Conservation (phyloP, 2,797 vertebrate genomes). For the Rhinogobio ventralis region DNA sequence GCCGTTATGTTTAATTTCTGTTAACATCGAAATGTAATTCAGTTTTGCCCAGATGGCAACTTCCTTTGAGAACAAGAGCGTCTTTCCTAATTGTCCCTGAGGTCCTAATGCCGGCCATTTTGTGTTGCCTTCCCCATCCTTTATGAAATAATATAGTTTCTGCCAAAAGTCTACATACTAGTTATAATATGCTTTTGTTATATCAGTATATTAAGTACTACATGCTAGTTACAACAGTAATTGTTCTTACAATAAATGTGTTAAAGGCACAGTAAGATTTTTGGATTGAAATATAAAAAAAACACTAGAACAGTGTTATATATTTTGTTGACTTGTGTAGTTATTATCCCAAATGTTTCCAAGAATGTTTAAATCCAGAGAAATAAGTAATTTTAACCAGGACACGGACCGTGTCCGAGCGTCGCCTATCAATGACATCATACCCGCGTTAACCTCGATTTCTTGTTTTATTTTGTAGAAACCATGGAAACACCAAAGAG, state of each 20-base stretch:
- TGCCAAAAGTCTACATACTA: not conserved
- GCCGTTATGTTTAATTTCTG: not conserved
- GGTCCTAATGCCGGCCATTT: constrained; percentile 89
- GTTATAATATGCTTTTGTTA: not conserved
- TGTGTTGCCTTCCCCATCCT: constrained; percentile 66
- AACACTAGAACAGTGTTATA: no score
- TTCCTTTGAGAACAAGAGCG: constrained; percentile 70
- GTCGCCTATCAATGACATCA: no score
- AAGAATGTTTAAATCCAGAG: no score
- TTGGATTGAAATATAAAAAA: no score
- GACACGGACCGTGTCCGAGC: no score
- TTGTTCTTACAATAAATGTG: not conserved
- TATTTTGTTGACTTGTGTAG: no score
- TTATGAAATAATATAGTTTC: not conserved
- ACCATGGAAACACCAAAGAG: no score
- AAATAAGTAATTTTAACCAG: no score
- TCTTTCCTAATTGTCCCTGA: constrained; percentile 82
- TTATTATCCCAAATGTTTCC: no score
- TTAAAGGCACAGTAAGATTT: no score
- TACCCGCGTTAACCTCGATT: no score
- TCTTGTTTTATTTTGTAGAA: no score
- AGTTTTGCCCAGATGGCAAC: constrained; percentile 61
- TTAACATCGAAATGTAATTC: not conserved
- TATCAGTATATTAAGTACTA: not conserved
- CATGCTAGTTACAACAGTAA: not conserved